A percentile compares a stretch with the other conserved stretches of the same genome.
phyloP scores from a whole-genome alignment of 2,797 vertebrate genomes.

The Rachycentron canadum region DNA sequence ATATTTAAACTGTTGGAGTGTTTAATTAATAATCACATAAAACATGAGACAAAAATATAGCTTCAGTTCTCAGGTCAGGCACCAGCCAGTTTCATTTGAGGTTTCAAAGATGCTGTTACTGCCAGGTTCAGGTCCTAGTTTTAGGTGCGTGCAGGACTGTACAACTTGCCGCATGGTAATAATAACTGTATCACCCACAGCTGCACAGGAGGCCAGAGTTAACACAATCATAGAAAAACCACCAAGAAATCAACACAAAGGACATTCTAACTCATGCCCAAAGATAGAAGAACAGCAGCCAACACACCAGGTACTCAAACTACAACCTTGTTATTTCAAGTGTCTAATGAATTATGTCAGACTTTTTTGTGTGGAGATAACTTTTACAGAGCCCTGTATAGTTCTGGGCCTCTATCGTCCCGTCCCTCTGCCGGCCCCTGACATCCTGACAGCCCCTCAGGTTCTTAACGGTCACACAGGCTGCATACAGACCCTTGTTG shows the following conservation, averaged over 20 bases:
- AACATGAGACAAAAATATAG: not conserved
- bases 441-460: constrained; percentile 54
- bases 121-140: not conserved
- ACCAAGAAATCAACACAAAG: not conserved
- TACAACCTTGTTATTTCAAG: not conserved
- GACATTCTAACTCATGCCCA: not conserved
- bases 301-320: not conserved
- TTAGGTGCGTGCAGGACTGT: not conserved
- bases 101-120: not conserved
- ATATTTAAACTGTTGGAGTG: not conserved
- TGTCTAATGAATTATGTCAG: not conserved
- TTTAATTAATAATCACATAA: not conserved
- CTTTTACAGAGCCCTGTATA: constrained; percentile 9
- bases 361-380: not conserved
- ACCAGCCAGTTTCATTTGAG: too few relatives aligned
- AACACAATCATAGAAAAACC: not conserved
- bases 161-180: not conserved
- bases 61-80: too few relatives aligned
- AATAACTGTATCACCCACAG: not conserved
- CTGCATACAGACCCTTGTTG: constrained; percentile 14
- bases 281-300: not conserved
- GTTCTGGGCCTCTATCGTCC: too few relatives aligned
- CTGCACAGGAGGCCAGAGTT: not conserved
- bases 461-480: constrained; percentile 32
- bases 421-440: constrained; percentile 43